These are phyloP conservation scores for Heterotis niloticus DNA, from an alignment of 2,113 vertebrate genomes.

Conservation along the genomic window DNA sequence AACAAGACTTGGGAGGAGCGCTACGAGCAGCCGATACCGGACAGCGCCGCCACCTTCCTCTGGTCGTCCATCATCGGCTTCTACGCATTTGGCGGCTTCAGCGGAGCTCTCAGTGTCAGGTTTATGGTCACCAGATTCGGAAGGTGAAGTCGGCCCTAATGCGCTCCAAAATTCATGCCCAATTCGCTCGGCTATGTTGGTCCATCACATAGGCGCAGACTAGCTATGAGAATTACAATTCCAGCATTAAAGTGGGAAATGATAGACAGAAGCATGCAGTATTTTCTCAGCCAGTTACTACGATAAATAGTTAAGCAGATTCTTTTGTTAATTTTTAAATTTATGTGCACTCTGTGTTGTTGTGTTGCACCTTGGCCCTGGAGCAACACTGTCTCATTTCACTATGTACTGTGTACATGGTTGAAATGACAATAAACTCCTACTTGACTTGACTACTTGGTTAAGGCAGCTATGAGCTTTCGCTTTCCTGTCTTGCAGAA, in stretches of 20 bases:
- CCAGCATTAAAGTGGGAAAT: no score
- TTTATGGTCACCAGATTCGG: slow-evolving; percentile 49
- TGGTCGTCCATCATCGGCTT: slow-evolving; percentile 61
- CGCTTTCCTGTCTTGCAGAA: slow-evolving; percentile 44
- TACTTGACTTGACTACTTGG: no score
- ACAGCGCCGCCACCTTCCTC: slow-evolving; percentile 53
- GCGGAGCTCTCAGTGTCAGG: slow-evolving; percentile 49
- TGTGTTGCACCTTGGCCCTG: no score
- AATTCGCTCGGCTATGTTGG: not conserved
- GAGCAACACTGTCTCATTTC: not conserved
- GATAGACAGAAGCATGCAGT: not conserved
- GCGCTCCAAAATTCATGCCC: not conserved
- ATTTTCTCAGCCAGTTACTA: no score
- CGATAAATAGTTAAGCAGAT: no score
- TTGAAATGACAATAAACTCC: no score
- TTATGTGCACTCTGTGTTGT: no score
- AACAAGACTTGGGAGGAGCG: slow-evolving; percentile 60
- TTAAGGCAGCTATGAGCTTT: not conserved
- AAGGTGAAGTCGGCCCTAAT: slow-evolving; percentile 46
- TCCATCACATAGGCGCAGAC: no score
- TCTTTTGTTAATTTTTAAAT: no score
- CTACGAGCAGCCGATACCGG: slow-evolving; percentile 41
- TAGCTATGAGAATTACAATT: no score
- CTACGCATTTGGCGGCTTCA: slow-evolving; percentile 55
- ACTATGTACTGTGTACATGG: no score